Base-by-base conservation (phyloP, 2,113 vertebrate species). In the Progne subis region DNA sequence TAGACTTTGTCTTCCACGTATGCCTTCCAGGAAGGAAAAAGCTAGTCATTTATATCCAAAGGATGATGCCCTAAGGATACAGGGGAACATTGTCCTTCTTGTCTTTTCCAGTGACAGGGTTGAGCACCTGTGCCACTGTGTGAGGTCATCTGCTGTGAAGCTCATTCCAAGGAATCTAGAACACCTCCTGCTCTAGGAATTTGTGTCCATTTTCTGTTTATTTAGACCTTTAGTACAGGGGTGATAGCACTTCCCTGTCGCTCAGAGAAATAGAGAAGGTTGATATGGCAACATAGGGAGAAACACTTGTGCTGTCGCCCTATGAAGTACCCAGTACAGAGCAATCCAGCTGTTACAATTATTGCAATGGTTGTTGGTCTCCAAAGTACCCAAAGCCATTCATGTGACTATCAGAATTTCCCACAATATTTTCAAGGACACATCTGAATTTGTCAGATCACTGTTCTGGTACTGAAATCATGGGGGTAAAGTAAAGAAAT, bases 221-320 rank as follows among this genome's bases (percentile, higher is more conserved):
- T 88, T 69, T 86, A 32, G 25, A 47, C 11, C 6, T 55, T 13
- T 59, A 59, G 28, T 68, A 52, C 6, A 55, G 11, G 8, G 3
- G 3, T 34, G 46, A 44, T 47, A 70, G 29, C 31, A 20, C 31
- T 88, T 77, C 11, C 20, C 16, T 67, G 29, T 68, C 3, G 2
- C n/a, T 92, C 26, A 16, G 55, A 68, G 70, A 69, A 69, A 41
- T 8, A 43, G 47, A 78, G 61, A 50, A 84, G 5, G 14, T 70
- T 82, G 39, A 16, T 52, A 15, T 0, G 4, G 68, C 19, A 63
- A 7, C 39, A 26, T 50, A 26, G 9, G 0, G 2, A 71, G 78
- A 56, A 68, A 26, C 41, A 69, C 37, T 80, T 76, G 53, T 71
- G 41, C 49, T 93, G 53, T 50, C 68, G 5, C 13, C 6, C 0